Evolutionary conservation across 2,797 vertebrate genomes (phyloP).

Genomic region (Sylvilagus floridanus): DNA sequence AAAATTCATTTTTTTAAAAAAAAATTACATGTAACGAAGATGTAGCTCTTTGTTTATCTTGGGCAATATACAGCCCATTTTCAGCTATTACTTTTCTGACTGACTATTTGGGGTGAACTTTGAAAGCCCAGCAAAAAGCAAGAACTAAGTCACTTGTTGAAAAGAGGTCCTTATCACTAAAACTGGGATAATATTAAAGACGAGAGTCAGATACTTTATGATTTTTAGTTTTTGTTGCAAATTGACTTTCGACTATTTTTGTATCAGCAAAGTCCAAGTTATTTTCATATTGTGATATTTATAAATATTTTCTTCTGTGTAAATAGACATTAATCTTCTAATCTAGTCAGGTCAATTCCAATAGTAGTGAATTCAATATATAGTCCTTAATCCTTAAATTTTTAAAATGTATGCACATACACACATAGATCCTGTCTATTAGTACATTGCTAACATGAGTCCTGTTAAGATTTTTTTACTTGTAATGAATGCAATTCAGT

Average conservation of each 20-base stretch:
- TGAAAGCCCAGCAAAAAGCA: constrained; percentile 56
- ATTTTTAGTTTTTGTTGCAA: constrained; percentile 71
- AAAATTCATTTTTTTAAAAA: constrained; percentile 79
- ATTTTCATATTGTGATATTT: constrained; percentile 69
- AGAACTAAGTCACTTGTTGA: constrained; percentile 43
- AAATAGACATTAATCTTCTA: constrained; percentile 47
- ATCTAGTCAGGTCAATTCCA: constrained; percentile 37
- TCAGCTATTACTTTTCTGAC: constrained; percentile 78
- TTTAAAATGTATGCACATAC: neutral
- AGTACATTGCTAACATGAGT: neutral
- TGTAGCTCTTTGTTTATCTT: constrained; percentile 84
- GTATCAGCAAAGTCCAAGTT: neutral
- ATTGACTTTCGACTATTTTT: constrained; percentile 50
- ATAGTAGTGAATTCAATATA: neutral
- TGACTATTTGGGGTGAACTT: constrained; percentile 76
- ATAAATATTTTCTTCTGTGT: constrained; percentile 38
- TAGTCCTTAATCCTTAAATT: constrained; percentile 14
- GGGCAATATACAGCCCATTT: constrained; percentile 70
- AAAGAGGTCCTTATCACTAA: neutral
- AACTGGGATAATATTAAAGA: constrained; percentile 59
- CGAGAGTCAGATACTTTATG: constrained; percentile 16
- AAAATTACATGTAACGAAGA: constrained; percentile 77
- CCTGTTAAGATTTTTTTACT: neutral
- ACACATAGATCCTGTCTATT: neutral
- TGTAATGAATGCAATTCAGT: constrained; percentile 15